Evolutionary conservation across 2,113 vertebrate genomes (phyloP).

Genomic region (Delphinus delphis): DNA sequence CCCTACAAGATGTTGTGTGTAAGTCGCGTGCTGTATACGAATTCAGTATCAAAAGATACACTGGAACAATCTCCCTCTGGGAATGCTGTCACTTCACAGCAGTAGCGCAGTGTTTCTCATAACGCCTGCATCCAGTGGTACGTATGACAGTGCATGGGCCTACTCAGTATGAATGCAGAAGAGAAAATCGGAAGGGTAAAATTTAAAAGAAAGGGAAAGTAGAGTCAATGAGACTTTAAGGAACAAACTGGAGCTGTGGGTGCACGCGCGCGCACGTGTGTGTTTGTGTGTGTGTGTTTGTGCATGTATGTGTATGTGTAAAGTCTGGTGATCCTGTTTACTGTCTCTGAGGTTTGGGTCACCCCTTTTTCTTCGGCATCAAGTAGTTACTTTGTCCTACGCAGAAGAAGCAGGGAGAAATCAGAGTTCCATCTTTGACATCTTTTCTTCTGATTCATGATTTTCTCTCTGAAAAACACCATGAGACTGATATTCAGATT

Average conservation of each 20-base stretch:
- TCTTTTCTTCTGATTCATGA: slow-evolving; percentile 56
- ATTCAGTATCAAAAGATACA: not conserved
- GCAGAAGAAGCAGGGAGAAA: not conserved
- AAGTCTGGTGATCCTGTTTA: not conserved
- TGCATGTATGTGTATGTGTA: not conserved
- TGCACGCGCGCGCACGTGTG: not conserved
- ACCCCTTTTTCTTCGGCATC: not conserved
- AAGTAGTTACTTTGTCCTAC: not conserved
- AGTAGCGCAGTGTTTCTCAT: not conserved
- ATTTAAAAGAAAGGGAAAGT: not conserved
- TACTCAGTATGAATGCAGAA: not conserved
- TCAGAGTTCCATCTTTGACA: slow-evolving; percentile 81
- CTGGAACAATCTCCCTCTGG: not conserved
- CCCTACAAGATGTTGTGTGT: not conserved
- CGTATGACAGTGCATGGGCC: not conserved
- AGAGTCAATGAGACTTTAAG: not conserved
- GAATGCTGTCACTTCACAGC: not conserved
- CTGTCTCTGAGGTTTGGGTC: not conserved
- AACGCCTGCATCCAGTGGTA: not conserved
- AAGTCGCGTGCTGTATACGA: not conserved
- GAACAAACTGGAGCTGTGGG: not conserved
- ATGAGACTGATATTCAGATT: slow-evolving; percentile 2
- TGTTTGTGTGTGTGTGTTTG: too few relatives aligned
- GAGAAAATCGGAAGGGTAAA: not conserved
- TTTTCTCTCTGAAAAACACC: slow-evolving; percentile 81